Evolutionary conservation across 2,888 invertebrate species (phyloP).

Genomic region (Apotomis turbidana): DNA sequence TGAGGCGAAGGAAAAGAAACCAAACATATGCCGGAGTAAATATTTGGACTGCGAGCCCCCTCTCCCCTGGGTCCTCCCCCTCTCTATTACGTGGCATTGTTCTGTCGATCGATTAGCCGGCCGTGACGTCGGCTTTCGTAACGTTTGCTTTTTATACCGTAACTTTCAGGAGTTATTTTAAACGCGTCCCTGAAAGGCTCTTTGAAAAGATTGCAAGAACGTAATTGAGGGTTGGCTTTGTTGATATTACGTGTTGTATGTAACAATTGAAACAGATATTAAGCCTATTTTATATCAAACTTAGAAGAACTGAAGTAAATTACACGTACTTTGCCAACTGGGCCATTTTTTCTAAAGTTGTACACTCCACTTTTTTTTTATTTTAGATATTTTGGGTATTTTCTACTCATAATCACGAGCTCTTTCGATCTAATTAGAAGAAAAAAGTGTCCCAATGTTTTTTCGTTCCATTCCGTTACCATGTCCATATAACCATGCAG

Average conservation of each 20-base stretch:
- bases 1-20: constrained; percentile 82
- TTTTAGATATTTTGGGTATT: too few species aligned
- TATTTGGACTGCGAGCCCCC: constrained; percentile 72
- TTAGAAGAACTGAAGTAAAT: too few species aligned
- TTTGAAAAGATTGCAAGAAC: constrained; percentile 6
- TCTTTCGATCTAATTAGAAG: too few species aligned
- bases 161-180: constrained; percentile 46
- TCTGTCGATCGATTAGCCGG: constrained; percentile 77
- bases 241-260: constrained; percentile 12
- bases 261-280: background rate
- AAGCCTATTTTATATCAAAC: too few species aligned
- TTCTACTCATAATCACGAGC: too few species aligned
- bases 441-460: too few species aligned
- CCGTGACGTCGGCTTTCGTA: constrained; percentile 72
- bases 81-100: constrained; percentile 78
- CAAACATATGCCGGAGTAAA: constrained; percentile 81
- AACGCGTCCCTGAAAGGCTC: constrained; percentile 31
- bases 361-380: too few species aligned
- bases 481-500: too few species aligned
- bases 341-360: too few species aligned
- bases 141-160: constrained; percentile 54
- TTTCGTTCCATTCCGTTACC: too few species aligned
- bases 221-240: background rate
- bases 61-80: constrained; percentile 53
- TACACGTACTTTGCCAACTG: too few species aligned